Evolutionary conservation across 2,888 invertebrate genomes (phyloP), one percentile per base, ranked within the genome.

Genomic region (Spodoptera exigua): DNA sequence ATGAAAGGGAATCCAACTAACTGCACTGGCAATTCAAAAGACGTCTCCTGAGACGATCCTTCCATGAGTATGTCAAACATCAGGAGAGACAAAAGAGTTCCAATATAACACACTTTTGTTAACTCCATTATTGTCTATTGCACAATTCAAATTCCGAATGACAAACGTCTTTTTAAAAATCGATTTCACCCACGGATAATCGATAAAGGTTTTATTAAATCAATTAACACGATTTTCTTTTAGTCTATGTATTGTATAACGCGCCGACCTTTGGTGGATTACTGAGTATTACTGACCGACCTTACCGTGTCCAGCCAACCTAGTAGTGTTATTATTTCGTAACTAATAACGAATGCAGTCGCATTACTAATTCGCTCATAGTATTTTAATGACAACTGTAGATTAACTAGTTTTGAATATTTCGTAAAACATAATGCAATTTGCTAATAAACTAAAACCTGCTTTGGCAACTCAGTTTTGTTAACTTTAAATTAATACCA

Each of bases 1-100:
- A 98, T 98, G 63, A 97, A 96, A 0, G 98, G 98, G 82, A 98
- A 98, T 21, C 98, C 98, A 37, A 98, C 95, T 56, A 98, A 91
- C 83, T 98, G 97, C n/a, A 98, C 97, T 11, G 98, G 98, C 55
- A 98, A 87, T 81, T 97, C 84, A 68, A 89, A 89, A 2, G 83
- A 78, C 4, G 85, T 60, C 57, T 89, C 78, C 65, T 91, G 82
- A 12, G 88, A 80, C 0, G 84, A 81, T 11, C 91, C 87, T 77
- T 91, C 89, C 81, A 84, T 83, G 17, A 88, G 56, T 70, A 87
- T 89, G 82, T 92, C 88, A 41, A 92, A 84, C 63, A 92, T 68
- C 55, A 93, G 61, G 52, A 92, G 74, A 18, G 86, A 84, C 7
- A 92, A 27, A 43, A 91, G 54, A 59, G 75, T 83, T 89, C 88